Percentiles rank a stretch among this genome's conserved stretches.
Evolutionary conservation across 2,888 invertebrate genomes (phyloP).

Genomic region (Neoscelio sp.): DNA sequence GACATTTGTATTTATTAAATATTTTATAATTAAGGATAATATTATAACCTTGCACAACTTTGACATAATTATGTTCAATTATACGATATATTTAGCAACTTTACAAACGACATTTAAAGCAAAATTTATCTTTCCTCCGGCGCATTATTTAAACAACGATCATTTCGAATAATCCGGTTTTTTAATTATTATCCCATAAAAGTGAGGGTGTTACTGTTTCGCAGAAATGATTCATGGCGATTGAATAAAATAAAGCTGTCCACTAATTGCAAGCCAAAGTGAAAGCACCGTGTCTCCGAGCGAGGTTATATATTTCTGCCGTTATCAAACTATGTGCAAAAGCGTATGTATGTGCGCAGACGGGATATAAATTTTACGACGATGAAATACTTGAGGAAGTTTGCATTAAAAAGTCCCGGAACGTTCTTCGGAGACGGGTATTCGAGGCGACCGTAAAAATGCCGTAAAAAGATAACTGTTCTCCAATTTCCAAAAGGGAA

Average conservation of each 20-base stretch:
- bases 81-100: conserved; percentile 4
- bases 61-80: too few species aligned
- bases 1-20: too few species aligned
- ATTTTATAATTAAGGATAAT: too few species aligned
- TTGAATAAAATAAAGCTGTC: conserved; percentile 51
- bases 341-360: conserved; percentile 47
- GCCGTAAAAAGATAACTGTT: conserved; percentile 58
- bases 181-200: conserved; percentile 26
- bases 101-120: conserved; percentile 10
- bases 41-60: too few species aligned
- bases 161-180: conserved; percentile 14
- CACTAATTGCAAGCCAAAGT: conserved; percentile 47
- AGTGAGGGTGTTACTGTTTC: conserved; percentile 34
- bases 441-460: conserved; percentile 44
- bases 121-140: conserved; percentile 16
- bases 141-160: conserved; percentile 4
- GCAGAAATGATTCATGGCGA: conserved; percentile 40
- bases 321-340: conserved; percentile 59
- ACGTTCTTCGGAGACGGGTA: conserved; percentile 28
- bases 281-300: conserved; percentile 50
- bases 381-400: conserved; percentile 52
- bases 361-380: conserved; percentile 60
- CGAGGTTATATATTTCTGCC: conserved; percentile 50
- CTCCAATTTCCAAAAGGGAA: conserved; percentile 57
- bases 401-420: conserved; percentile 53